Base-by-base conservation (phyloP, 2,113 vertebrate species). In the Semicossyphus pulcher region DNA sequence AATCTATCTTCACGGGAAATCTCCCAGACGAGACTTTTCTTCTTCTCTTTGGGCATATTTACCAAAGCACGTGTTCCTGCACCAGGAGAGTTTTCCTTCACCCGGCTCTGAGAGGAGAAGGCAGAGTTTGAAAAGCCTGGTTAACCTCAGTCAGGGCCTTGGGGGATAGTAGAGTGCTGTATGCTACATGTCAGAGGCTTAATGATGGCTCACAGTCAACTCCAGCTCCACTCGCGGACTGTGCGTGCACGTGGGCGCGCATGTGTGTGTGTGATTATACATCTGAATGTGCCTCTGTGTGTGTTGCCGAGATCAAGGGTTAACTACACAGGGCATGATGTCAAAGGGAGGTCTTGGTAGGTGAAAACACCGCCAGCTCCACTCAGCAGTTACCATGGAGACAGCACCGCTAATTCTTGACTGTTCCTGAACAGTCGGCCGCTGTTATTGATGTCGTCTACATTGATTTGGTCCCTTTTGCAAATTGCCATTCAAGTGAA, bases 381-480 rank as follows among this genome's bases (percentile, higher is more conserved):
- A 60, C 48, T 84, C 73, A 54, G 77, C 74, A 44, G 90, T 92
- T 91, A 69, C 91, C 86, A 91, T 91, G 86, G 90, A 84, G 87
- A 92, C 80, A 26, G 70, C 34, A 8, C 54, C 83, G 42, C 75
- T 85, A 85, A 84, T 85, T 78, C 68, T 56, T 39, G 36, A 62
- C 70, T 72, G 52, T 65, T 73, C 56, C 58, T 78, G 41, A 80
- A 62, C 70, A 56, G 47, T 56, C 69, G 65, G 78, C 45, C 51
- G 31, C 34, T 57, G 59, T 74, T 72, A 68, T 76, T 56, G 80
- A 39, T 44, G 28, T 36, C 64, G 74, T 68, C 72, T 52, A 20
- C 72, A 73, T 61, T 80, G 45, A 73, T 81, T 75, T 61, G 21
- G 64, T 66, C 21, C 42, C 48, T 42, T 63, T 49, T 47, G 52